These are phyloP conservation scores for Drosophila pandora DNA, from an alignment of 1,140 invertebrate species.

Conservation along the genomic window DNA sequence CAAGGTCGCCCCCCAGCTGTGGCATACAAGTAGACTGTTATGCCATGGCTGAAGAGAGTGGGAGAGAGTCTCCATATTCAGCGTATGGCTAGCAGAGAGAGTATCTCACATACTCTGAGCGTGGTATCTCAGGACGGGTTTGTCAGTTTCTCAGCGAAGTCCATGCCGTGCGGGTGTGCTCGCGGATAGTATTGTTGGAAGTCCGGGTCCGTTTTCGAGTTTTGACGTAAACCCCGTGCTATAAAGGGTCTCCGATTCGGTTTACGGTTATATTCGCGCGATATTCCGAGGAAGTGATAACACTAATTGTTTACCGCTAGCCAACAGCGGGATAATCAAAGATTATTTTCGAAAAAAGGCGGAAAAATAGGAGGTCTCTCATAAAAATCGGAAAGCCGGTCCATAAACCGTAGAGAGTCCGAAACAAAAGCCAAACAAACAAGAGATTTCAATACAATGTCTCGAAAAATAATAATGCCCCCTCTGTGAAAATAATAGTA, in stretches of 20 bases:
- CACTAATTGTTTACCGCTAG: conserved; percentile 1
- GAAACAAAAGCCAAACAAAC: background rate
- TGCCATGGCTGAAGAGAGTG: background rate
- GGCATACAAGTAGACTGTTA: background rate
- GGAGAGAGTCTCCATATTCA: conserved; percentile 44
- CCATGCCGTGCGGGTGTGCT: conserved; percentile 68
- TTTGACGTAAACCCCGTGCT: conserved; percentile 58
- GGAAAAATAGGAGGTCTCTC: background rate
- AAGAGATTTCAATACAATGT: background rate
- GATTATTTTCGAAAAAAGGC: background rate
- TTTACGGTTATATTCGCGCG: conserved; percentile 27
- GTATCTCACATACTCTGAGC: background rate
- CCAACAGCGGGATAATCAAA: background rate
- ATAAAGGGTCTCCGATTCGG: conserved; percentile 4
- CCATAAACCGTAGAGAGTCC: background rate
- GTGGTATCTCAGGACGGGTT: background rate
- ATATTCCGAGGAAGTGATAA: conserved; percentile 9
- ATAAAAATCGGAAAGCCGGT: background rate
- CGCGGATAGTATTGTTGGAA: conserved; percentile 44
- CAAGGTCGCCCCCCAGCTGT: conserved; percentile 56
- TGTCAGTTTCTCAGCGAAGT: conserved; percentile 63
- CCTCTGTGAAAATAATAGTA: background rate
- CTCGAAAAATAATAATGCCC: background rate
- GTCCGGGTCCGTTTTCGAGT: conserved; percentile 42
- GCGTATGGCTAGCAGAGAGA: conserved; percentile 9